Base-by-base conservation (phyloP, 2,797 vertebrate species). In the Neostethus bicornis region DNA sequence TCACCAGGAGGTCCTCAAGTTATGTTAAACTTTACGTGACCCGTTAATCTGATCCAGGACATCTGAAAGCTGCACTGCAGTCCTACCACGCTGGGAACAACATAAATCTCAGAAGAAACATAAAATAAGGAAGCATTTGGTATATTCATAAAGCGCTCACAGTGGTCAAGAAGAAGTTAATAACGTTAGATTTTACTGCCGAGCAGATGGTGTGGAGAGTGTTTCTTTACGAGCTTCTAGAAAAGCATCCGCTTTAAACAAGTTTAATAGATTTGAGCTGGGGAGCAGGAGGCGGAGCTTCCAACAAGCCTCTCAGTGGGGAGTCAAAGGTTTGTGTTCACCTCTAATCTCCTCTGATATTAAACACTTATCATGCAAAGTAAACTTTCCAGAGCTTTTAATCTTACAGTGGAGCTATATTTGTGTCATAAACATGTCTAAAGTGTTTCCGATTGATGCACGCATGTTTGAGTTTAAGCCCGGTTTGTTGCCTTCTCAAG, bases 361-460 rank as follows among this genome's bases (percentile, higher is more conserved):
- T 38, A 20, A 51, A 50, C n/a, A n/a, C n/a, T n/a, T 24, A 34
- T 32, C 41, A 8, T 20, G 10, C 11, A 38, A 21, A 53, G 28
- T n/a, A n/a, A n/a, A n/a, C n/a, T n/a, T n/a, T n/a, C n/a, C n/a
- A n/a, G n/a, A n/a, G n/a, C n/a, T n/a, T n/a, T n/a, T n/a, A n/a
- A n/a, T n/a, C n/a, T n/a, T n/a, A n/a, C n/a, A n/a, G n/a, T n/a
- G n/a, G n/a, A n/a, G n/a, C n/a, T n/a, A n/a, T n/a, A n/a, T n/a
- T n/a, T n/a, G n/a, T n/a, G n/a, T n/a, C n/a, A n/a, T n/a, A n/a
- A n/a, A n/a, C n/a, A n/a, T n/a, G n/a, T n/a, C n/a, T n/a, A n/a
- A n/a, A n/a, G n/a, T n/a, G n/a, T n/a, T n/a, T n/a, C n/a, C n/a
- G n/a, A n/a, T n/a, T n/a, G n/a, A n/a, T n/a, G n/a, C n/a, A n/a